Conservation (phyloP, 2,797 vertebrate genomes). For the Sciurus vulgaris region DNA sequence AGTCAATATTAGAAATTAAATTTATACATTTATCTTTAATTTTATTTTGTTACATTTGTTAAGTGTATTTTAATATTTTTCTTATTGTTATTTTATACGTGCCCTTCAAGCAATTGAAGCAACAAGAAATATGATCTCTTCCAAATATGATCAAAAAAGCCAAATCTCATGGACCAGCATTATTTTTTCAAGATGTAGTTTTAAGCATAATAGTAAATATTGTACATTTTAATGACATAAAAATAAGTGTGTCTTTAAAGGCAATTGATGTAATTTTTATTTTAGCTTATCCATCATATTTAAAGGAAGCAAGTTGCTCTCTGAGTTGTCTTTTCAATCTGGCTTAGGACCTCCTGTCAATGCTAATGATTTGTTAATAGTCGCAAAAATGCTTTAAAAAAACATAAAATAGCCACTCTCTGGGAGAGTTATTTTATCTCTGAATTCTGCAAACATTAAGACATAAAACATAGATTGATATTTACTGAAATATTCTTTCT, state of each 20-base stretch:
- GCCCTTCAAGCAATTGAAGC: not conserved
- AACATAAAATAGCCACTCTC: not conserved
- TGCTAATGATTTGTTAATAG: not conserved
- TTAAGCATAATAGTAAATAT: not conserved
- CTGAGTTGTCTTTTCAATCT: not conserved
- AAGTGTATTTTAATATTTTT: not conserved
- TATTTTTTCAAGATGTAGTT: not conserved
- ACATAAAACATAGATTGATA: not conserved
- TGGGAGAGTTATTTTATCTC: not conserved
- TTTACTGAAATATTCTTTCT: not conserved
- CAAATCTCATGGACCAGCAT: not conserved
- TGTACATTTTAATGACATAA: not conserved
- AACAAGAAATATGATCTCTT: not conserved
- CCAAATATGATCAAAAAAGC: not conserved
- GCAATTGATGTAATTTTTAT: not conserved
- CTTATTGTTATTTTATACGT: not conserved
- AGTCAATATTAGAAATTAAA: not conserved
- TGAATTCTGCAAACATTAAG: not conserved
- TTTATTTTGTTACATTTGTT: not conserved
- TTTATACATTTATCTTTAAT: not conserved
- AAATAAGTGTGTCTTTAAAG: not conserved
- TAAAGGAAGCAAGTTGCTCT: not conserved
- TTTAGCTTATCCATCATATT: constrained; percentile 41
- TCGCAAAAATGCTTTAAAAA: not conserved
- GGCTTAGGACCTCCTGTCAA: not conserved